Conservation (phyloP, 2,888 invertebrate genomes). For the Yponomeuta sedellus region DNA sequence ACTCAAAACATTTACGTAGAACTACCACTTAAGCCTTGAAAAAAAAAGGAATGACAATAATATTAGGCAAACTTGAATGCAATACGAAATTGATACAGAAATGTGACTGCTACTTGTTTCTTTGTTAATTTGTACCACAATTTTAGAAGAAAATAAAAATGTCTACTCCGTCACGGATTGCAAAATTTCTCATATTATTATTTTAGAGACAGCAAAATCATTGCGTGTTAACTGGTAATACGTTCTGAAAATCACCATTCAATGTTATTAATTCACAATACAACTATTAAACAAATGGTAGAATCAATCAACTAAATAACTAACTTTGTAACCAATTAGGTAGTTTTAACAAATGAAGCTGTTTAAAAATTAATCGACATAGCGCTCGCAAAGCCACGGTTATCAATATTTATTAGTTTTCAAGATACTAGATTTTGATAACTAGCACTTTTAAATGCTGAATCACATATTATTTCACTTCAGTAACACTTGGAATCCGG, state of each 20-base stretch:
- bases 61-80: background rate
- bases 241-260: no score
- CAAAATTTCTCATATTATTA: background rate
- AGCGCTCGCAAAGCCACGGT: no score
- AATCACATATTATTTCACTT: background rate
- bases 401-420: background rate
- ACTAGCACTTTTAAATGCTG: background rate
- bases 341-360: no score
- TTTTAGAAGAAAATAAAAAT: conserved; percentile 1
- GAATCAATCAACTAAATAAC: no score
- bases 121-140: conserved; percentile 14
- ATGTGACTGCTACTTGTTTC: background rate
- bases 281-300: no score
- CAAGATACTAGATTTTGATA: no score
- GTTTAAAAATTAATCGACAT: no score
- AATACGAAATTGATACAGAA: background rate
- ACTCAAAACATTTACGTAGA: conserved; percentile 14
- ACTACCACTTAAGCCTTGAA: conserved; percentile 8
- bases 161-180: background rate
- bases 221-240: no score
- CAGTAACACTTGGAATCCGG: background rate
- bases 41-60: conserved; percentile 1
- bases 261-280: no score
- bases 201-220: background rate
- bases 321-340: no score